These are phyloP conservation scores for Philotrypesis tridentata DNA, from an alignment of 1,140 invertebrate genomes.

Conservation along the genomic window DNA sequence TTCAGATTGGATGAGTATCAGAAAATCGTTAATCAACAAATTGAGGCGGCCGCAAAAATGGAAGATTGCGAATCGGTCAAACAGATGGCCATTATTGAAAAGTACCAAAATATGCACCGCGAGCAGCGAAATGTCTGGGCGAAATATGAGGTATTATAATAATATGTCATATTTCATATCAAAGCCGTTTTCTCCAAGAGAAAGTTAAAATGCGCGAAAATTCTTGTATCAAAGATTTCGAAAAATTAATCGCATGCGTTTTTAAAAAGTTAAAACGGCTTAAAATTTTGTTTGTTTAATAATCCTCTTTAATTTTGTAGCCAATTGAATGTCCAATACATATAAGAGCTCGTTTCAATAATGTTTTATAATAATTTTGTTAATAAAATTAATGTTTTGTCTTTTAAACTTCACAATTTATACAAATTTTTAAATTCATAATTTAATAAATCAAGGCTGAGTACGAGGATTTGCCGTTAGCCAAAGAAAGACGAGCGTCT, in stretches of 20 bases:
- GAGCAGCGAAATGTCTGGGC: conserved; percentile 26
- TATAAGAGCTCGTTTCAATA: no score
- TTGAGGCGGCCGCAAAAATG: conserved; percentile 28
- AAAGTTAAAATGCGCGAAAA: no score
- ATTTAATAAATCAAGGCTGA: conserved; percentile 38
- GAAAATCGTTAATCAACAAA: conserved; percentile 10
- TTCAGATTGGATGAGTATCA: conserved; percentile 44
- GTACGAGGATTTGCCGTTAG: conserved; percentile 34
- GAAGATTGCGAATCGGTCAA: conserved; percentile 37
- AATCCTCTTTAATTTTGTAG: no score
- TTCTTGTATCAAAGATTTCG: no score
- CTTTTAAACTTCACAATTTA: no score
- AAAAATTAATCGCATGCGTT: no score
- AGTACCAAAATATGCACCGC: conserved; percentile 29
- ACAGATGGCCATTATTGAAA: conserved; percentile 18
- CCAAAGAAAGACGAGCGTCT: conserved; percentile 13
- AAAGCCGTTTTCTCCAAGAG: no score
- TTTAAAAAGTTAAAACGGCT: no score
- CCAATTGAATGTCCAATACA: no score
- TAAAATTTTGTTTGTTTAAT: no score
- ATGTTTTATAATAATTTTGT: neutral
- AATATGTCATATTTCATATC: no score
- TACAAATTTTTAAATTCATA: no score
- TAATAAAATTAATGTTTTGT: neutral
- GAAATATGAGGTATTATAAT: conserved; percentile 37